Conservation (phyloP, 2,113 vertebrate species). For the Actenoides lindsayi region DNA sequence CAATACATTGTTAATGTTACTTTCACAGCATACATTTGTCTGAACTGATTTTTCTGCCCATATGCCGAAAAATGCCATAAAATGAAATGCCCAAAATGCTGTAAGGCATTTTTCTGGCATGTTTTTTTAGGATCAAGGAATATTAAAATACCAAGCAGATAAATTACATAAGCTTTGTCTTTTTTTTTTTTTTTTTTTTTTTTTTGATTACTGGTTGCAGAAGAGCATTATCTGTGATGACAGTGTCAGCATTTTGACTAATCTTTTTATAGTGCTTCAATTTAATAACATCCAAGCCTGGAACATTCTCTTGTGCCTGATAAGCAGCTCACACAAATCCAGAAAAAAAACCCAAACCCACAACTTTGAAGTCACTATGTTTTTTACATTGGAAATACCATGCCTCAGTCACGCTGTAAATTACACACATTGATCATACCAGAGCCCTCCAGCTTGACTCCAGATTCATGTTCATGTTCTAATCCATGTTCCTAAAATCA, state of each 20-base stretch:
- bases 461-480: background rate
- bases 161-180: constrained; percentile 37
- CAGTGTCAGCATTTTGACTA: constrained; percentile 43
- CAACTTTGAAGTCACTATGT: background rate
- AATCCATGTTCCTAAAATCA: background rate
- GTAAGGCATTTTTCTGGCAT: background rate
- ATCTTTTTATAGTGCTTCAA: constrained; percentile 58
- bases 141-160: constrained; percentile 48
- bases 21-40: background rate
- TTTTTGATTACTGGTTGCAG: constrained; percentile 6
- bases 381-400: constrained; percentile 2
- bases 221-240: constrained; percentile 43
- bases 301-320: background rate
- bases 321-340: constrained; percentile 46
- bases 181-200: constrained; percentile 6
- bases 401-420: background rate
- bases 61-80: too few species aligned
- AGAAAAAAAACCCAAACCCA: background rate
- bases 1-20: background rate
- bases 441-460: background rate
- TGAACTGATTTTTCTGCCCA: background rate
- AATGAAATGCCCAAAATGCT: too few species aligned
- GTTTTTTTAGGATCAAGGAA: background rate
- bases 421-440: background rate
- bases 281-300: constrained; percentile 46